A percentile compares a stretch with the other conserved stretches of the same genome.
These are phyloP conservation scores for Octodon degus DNA, from an alignment of 2,113 vertebrate species.

Conservation along the genomic window DNA sequence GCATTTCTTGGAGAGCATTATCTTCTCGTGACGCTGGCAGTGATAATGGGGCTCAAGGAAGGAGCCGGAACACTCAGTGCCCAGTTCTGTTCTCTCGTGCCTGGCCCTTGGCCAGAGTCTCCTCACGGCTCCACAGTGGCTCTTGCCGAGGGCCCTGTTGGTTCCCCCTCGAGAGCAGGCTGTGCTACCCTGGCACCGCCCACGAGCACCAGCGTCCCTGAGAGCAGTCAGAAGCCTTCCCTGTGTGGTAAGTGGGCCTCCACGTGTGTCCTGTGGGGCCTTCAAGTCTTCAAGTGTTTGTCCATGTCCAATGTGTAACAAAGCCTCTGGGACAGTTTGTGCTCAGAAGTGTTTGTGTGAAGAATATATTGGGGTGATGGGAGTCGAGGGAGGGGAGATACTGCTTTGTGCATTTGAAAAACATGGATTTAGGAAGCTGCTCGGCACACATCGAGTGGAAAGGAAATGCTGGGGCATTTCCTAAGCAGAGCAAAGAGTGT, in stretches of 20 bases:
- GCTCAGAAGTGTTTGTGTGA: conserved; percentile 3
- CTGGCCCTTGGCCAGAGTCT: not conserved
- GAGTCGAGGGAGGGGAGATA: conserved; percentile 38
- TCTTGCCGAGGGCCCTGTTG: not conserved
- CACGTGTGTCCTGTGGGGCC: not conserved
- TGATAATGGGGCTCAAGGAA: not conserved
- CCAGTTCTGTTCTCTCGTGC: not conserved
- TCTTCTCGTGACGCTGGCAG: not conserved
- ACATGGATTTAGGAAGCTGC: conserved; percentile 38
- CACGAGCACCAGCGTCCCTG: not conserved
- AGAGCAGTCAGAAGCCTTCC: not conserved
- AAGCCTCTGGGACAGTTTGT: not conserved
- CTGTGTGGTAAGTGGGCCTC: not conserved
- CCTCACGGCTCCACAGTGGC: not conserved
- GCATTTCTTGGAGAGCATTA: not conserved
- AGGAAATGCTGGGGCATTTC: not conserved
- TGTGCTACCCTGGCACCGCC: not conserved
- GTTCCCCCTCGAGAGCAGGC: not conserved
- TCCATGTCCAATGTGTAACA: not conserved
- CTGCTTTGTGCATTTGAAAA: conserved; percentile 49
- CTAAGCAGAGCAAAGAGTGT: conserved; percentile 31
- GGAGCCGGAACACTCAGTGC: not conserved
- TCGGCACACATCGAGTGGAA: conserved; percentile 20
- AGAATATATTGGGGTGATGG: conserved; percentile 18
- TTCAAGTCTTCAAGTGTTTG: not conserved